A percentile compares a stretch with the other conserved stretches of the same genome.
phyloP scores from a whole-genome alignment of 2,113 vertebrate species.

The Chaetura pelagica region DNA sequence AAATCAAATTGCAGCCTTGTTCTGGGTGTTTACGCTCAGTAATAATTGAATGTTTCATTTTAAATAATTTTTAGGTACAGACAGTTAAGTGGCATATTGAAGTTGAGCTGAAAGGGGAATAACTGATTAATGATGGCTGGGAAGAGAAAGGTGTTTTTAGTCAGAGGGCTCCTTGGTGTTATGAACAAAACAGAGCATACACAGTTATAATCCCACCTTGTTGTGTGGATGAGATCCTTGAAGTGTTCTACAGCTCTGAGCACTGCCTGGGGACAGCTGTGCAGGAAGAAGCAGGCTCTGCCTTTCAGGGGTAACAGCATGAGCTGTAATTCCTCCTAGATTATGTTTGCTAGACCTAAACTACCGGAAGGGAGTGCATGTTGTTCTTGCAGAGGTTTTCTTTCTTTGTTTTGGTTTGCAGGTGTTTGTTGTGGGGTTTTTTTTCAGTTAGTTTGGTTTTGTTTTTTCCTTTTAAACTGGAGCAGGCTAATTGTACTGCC shows the following conservation, averaged over 20 bases:
- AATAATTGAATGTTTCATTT: slow-evolving; percentile 7
- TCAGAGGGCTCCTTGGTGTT: background rate
- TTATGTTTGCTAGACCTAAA: background rate
- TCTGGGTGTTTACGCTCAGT: background rate
- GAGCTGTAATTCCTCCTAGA: background rate
- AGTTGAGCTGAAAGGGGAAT: slow-evolving; percentile 4
- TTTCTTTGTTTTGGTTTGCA: background rate
- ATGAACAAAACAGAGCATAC: background rate
- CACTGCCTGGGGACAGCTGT: background rate
- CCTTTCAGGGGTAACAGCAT: background rate
- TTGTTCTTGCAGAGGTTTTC: background rate
- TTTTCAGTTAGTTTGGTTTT: no score
- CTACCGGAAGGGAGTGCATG: background rate
- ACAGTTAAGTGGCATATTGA: background rate
- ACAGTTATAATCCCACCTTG: background rate
- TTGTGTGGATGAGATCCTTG: background rate
- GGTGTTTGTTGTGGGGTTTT: no score
- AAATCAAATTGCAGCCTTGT: background rate
- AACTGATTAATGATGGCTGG: background rate
- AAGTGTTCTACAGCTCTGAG: background rate
- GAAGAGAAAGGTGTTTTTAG: background rate
- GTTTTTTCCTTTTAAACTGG: background rate
- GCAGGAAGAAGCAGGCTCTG: background rate
- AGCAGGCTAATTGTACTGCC: background rate
- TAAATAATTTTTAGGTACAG: slow-evolving; percentile 13